Base-by-base conservation (phyloP, 2,113 vertebrate genomes). In the Camelus dromedarius region DNA sequence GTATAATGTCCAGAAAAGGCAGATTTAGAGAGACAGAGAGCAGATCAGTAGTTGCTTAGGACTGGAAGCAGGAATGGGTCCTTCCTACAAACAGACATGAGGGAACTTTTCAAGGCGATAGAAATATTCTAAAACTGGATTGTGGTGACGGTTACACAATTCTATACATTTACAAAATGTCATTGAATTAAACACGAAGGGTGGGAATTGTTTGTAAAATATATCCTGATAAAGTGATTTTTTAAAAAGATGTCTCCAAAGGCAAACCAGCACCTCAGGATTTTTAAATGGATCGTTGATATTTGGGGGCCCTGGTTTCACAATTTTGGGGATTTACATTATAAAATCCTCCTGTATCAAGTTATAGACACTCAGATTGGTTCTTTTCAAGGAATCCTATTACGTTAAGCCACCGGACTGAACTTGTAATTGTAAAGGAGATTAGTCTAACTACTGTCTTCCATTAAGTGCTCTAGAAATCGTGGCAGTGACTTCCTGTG, bases 381-480 rank as follows among this genome's bases (percentile, higher is more conserved):
- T 69, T 92, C 35, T 95, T 96, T 95, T 72, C 48, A 96, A 93
- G 7, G 26, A 86, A 15, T 20, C 70, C 30, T 89, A 42, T 79
- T 48, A 50, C 3, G 0, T 92, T 94, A 92, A 96, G 67, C 60
- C 18, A 80, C 38, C 70, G 88, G 54, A 42, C 35, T 97, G 70
- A 38, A 18, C 80, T 81, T 76, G 32, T 32, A 89, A 95, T 96
- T 48, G 16, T 80, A 79, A 84, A 58, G 94, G 86, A 67, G 95
- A 76, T 35, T 11, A 28, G 85, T 91, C 76, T 76, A 90, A 86
- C 38, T 56, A 76, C 35, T 85, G 50, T 66, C 91, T 96, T 95
- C 64, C 83, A 85, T 92, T 97, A 95, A 62, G 54, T n/a, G 66
- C 35, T 66, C 72, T 87, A 32, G 64, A 92, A 89, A 73, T 32